Evolutionary conservation across 2,113 vertebrate species (phyloP), one percentile per base, ranked within the genome.

Genomic region (Mus spicilegus): DNA sequence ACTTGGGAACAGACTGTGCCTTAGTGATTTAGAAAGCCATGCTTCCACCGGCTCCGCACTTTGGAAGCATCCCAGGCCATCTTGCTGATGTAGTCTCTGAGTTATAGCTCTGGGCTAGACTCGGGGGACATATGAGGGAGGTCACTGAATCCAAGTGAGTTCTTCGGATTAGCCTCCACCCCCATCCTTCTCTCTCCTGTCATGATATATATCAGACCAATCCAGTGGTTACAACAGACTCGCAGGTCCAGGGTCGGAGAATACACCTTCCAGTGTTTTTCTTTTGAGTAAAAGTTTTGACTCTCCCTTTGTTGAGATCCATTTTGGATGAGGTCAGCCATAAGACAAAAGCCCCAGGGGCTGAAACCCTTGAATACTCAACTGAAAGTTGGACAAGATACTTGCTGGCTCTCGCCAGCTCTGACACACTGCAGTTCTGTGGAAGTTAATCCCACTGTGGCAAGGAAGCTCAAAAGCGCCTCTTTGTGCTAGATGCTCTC

Each of bases 251-350:
- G 63, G 46, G 8, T 17, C 10, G n/a, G 76, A 16, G n/a, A 49
- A 63, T 13, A 56, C 7, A 24, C 78, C 75, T 88, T 73, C 90
- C 26, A 39, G 54, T 69, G 10, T 69, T 91, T 92, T 95, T 73
- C 89, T 82, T 95, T 77, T 58, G 8, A 70, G 78, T 87, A 69
- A 91, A 82, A 90, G 75, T 33, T 1, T 58, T 24, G 72, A 72
- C 72, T 73, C 95, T 95, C 82, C 39, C 81, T 93, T 93, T 90
- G 92, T 87, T 70, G 46, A 84, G 69, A 33, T 49, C 81, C 93
- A 63, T 89, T 63, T 65, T 49, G 65, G 87, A 87, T 94, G 91
- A 96, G 89, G 75, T 96, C 95, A 97, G 76, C 73, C 87, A 85
- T 89, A 28, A 94, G 87, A 65, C 93, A 80, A 84, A 77, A 85